phyloP scores from a whole-genome alignment of 2,113 vertebrate species.

The Colistium nudipinnis region DNA sequence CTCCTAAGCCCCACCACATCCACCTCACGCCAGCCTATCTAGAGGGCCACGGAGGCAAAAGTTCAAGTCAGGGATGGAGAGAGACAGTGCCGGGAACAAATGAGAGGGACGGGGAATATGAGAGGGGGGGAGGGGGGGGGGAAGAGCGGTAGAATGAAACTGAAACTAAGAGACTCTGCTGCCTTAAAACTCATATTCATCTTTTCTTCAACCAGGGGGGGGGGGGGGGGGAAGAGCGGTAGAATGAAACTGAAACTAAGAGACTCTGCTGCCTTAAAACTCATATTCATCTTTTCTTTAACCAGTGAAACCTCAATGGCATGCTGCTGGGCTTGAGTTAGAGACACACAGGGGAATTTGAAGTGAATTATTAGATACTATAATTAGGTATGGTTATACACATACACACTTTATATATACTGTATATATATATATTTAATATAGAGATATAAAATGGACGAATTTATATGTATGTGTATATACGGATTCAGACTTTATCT shows the following conservation, averaged over 20 bases:
- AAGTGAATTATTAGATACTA: no score
- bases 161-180: constrained; percentile 14
- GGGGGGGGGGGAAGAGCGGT: not conserved
- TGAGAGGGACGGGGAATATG: constrained; percentile 1
- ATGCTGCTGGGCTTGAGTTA: not conserved
- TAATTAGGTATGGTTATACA: no score
- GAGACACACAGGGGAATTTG: not conserved
- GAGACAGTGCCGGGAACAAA: constrained; percentile 32
- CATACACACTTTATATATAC: no score
- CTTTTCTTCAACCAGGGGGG: not conserved
- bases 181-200: constrained; percentile 13
- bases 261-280: constrained; percentile 11
- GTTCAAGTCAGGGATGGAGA: constrained; percentile 8
- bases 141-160: not conserved
- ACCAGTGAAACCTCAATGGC: not conserved
- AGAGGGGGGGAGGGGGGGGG: constrained; percentile 18
- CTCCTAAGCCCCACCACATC: constrained; percentile 53
- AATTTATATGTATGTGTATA: no score
- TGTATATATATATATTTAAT: no score
- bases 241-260: constrained; percentile 16
- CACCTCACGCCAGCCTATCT: constrained; percentile 44
- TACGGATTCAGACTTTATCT: no score
- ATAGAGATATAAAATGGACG: no score
- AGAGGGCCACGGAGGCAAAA: constrained; percentile 7
- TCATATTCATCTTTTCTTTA: constrained; percentile 11